Conservation (phyloP, 2,888 invertebrate species). For the Flexamia atlantica region DNA sequence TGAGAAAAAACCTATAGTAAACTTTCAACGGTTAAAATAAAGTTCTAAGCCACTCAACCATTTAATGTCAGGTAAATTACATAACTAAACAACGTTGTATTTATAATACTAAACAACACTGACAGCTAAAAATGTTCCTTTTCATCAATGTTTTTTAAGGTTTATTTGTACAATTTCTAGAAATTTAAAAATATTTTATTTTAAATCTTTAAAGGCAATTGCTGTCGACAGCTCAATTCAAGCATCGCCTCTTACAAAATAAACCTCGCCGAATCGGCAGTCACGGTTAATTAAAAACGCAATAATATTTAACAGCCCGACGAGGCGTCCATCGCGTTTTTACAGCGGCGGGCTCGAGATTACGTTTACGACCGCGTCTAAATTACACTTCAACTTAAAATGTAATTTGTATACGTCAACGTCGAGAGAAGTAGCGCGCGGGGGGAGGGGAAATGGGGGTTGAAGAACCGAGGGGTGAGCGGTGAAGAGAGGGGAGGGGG, state of each 20-base stretch:
- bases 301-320: conserved; percentile 8
- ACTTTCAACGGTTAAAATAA: too few species aligned
- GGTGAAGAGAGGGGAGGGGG: not conserved
- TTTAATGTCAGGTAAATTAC: too few species aligned
- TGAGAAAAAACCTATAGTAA: too few species aligned
- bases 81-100: too few species aligned
- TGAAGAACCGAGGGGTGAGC: not conserved
- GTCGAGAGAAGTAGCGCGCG: not conserved
- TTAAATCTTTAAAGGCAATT: too few species aligned
- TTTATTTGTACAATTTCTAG: too few species aligned
- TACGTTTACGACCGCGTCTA: conserved; percentile 33
- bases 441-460: conserved; percentile 3
- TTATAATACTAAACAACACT: too few species aligned
- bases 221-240: too few species aligned
- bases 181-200: too few species aligned
- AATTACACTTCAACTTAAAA: conserved; percentile 51
- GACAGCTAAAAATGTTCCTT: too few species aligned
- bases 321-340: not conserved
- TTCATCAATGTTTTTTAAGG: too few species aligned
- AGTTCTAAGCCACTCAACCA: too few species aligned
- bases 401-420: conserved; percentile 57
- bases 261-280: not conserved
- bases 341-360: not conserved
- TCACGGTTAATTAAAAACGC: conserved; percentile 23
- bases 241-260: not conserved